Evolutionary conservation across 2,113 vertebrate genomes (phyloP), one percentile per base, ranked within the genome.

Genomic region (Tachycineta bicolor): DNA sequence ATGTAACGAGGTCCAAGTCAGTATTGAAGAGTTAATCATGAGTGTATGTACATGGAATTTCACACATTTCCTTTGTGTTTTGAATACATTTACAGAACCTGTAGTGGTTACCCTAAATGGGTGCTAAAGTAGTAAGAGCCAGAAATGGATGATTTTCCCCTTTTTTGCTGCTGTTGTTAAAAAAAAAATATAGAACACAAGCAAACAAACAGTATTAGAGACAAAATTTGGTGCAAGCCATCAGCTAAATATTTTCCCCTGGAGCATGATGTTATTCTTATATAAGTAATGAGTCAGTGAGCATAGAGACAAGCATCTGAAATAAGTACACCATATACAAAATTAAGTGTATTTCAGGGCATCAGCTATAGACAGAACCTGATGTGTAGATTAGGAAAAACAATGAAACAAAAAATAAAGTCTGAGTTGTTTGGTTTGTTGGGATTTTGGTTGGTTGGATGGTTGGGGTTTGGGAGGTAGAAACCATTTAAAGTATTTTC

Each of bases 381-480:
- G 39, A 39, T 0, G 0, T 0, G 3, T 1, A 86, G 7, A 17
- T 79, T 50, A 34, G 19, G 21, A 71, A 88, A 83, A n/a, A 37
- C 10, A 73, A 10, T 9, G 4, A 31, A 79, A 55, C 3, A 60
- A 91, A 71, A 70, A 13, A 46, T 6, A 23, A 50, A 74, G 26
- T 26, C 23, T 19, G 43, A 21, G 2, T 34, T 23, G 15, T 7
- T 41, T 6, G 41, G 10, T 50, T 39, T 26, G 11, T 14, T 58
- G 31, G 34, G 19, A 7, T 37, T 77, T 50, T 47, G 6, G 37
- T 63, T 25, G 17, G 22, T 58, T 56, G 31, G 5, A 23, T 49
- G 3, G 41, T 18, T 52, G 26, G 33, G 11, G 3, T 37, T 60
- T 20, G 6, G 1, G 15, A 0, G 3, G 5, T 33, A 55, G 15